Base-by-base conservation (phyloP, 2,113 vertebrate species). In the Chitala chitala region DNA sequence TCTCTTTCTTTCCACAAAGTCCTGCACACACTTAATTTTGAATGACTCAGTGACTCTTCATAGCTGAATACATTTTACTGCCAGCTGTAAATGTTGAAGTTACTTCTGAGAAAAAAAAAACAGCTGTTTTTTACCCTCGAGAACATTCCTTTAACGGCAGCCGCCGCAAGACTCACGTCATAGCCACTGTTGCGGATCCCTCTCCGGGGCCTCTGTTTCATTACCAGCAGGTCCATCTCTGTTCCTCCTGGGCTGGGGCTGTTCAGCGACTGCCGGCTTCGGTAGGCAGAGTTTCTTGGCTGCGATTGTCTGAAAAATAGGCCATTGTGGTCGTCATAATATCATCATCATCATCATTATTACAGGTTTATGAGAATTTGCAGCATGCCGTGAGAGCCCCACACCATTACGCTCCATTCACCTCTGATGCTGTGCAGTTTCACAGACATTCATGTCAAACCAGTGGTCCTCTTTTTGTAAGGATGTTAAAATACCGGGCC, bases 171-270 rank as follows among this genome's bases (percentile, higher is more conserved):
- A 93, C 96, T 94, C 80, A 98, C 97, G 1, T 99, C 97, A 6
- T 99, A 99, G 79, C 97, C 97, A 2, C 93, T 98, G 89, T 99
- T 99, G 1, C 95, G 89, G 65, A 98, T 99, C 69, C 96, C 97
- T 84, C 94, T 95, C 15, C 94, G 90, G 0, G 95, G 95, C 83
- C 95, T 90, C 80, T 99, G 96, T 77, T 94, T 92, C 78, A 95
- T 97, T 78, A 99, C 97, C 55, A 99, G 92, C 75, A 99, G 93
- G 89, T 99, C 97, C 96, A 99, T 98, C 85, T 99, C 97, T 0
- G 96, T 99, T 80, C 95, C 97, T 74, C 96, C 97, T 1, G 96
- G 96, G 77, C 96, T 98, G 20, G 96, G 97, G 72, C 96, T 98
- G 84, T 96, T 98, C 82, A 99, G 90, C 78, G 96, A 98, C 86